These are phyloP conservation scores for Dioctria linearis DNA, from an alignment of 2,888 invertebrate genomes.

Conservation along the genomic window DNA sequence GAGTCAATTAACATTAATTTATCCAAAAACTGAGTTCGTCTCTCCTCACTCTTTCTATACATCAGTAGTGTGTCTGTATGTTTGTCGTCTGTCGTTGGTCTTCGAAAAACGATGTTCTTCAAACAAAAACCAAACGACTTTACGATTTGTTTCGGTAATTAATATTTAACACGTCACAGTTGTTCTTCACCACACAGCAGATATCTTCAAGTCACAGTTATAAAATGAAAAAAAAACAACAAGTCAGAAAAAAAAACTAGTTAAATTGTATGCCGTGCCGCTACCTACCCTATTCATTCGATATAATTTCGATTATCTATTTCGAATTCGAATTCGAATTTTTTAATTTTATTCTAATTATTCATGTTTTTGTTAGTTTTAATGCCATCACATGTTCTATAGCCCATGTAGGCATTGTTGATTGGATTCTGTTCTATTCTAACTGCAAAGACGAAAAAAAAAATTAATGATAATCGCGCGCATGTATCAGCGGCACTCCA, in stretches of 20 bases:
- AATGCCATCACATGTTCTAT: background rate
- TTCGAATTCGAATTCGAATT: conserved; percentile 31
- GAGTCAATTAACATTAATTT: conserved; percentile 27
- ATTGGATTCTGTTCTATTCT: background rate
- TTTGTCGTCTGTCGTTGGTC: too few relatives aligned
- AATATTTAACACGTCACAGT: conserved; percentile 39
- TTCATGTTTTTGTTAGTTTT: conserved; percentile 1
- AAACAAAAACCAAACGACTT: conserved; percentile 5
- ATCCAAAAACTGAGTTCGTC: background rate
- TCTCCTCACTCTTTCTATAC: background rate
- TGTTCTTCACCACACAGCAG: too few relatives aligned
- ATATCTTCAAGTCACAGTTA: background rate
- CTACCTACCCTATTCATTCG: background rate
- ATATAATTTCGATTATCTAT: background rate
- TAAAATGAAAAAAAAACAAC: background rate
- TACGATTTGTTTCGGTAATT: conserved; percentile 47
- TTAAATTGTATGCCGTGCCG: conserved; percentile 16
- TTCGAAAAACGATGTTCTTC: background rate
- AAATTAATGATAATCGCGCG: background rate
- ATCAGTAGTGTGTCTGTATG: too few relatives aligned
- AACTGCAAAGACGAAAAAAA: background rate
- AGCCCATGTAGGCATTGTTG: background rate
- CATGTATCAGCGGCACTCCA: background rate
- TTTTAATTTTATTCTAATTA: conserved; percentile 30
- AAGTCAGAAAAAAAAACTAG: background rate